Evolutionary conservation across 53 echinoderm and acorn worm genomes (phyloP).

Genomic region (Paracentrotus lividus): DNA sequence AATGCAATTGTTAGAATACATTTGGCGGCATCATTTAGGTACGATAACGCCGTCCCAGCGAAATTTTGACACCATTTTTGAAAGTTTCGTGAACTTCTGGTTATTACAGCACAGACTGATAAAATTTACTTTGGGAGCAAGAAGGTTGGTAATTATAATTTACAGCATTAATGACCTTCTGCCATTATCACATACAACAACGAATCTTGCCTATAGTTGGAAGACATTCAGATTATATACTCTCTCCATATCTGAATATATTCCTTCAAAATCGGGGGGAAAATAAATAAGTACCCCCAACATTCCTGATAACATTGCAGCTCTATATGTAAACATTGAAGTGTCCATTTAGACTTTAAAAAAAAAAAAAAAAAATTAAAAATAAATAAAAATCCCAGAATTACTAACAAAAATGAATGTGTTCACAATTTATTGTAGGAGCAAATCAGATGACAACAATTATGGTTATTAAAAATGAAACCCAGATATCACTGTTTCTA

Average conservation of each 20-base stretch:
- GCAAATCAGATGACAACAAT: not conserved
- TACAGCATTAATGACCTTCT: too few relatives aligned
- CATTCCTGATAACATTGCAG: not conserved
- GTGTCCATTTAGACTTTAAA: too few relatives aligned
- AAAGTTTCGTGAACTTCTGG: not conserved
- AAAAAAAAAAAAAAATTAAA: too few relatives aligned
- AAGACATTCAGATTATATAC: constrained; percentile 46
- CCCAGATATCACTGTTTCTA: not conserved
- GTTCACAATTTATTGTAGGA: not conserved
- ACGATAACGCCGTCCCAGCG: not conserved
- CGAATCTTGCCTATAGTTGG: too few relatives aligned
- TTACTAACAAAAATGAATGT: not conserved
- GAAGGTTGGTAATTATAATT: too few relatives aligned
- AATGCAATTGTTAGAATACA: constrained; percentile 58
- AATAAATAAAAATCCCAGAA: too few relatives aligned
- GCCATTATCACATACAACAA: too few relatives aligned
- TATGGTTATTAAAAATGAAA: not conserved
- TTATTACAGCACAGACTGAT: not conserved
- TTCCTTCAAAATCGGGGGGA: constrained; percentile 30
- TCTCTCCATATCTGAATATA: constrained; percentile 40
- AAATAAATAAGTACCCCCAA: not conserved
- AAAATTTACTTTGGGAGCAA: not conserved
- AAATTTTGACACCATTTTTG: not conserved
- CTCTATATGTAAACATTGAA: too few relatives aligned
- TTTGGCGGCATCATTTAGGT: not conserved